Evolutionary conservation across 2,888 invertebrate genomes (phyloP).

Genomic region (Rhabditoides inermis): DNA sequence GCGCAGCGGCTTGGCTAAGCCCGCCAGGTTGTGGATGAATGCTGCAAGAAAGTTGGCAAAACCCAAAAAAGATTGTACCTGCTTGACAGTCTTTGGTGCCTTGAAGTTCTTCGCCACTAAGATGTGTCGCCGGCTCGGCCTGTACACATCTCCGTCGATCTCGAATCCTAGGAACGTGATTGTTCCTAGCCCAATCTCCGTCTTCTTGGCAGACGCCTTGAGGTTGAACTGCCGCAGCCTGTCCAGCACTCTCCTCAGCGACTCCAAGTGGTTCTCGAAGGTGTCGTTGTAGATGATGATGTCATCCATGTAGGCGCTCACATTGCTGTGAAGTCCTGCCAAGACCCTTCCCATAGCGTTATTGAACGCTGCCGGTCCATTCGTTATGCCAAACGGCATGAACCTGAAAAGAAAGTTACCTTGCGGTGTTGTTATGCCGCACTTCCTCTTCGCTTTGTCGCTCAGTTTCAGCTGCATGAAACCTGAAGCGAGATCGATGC

Average conservation of each 20-base stretch:
- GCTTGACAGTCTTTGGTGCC: constrained; percentile 12
- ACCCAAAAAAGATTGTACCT: constrained; percentile 23
- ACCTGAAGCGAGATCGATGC: constrained; percentile 18
- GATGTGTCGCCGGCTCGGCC: constrained; percentile 11
- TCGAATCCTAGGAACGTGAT: constrained; percentile 18
- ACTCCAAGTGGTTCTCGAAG: constrained; percentile 8
- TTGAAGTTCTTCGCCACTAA: constrained; percentile 13
- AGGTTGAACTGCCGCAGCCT: constrained; percentile 13
- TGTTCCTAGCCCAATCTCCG: constrained; percentile 6
- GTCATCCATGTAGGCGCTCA: constrained; percentile 18
- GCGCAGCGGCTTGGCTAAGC: constrained; percentile 6
- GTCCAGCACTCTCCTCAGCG: constrained; percentile 9
- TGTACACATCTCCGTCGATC: constrained; percentile 6
- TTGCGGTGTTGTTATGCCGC: constrained; percentile 6
- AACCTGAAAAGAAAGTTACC: constrained; percentile 12
- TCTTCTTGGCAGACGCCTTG: constrained; percentile 18
- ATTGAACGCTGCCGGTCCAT: constrained; percentile 16
- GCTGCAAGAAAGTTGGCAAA: constrained; percentile 14
- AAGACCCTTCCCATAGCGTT: constrained; percentile 10
- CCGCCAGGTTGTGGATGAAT: constrained; percentile 8
- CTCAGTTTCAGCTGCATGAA: constrained; percentile 15
- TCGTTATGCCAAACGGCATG: constrained; percentile 14
- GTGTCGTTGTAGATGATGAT: constrained; percentile 8
- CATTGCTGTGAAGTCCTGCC: constrained; percentile 9
- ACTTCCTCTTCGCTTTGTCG: constrained; percentile 3